Evolutionary conservation across 2,797 vertebrate species (phyloP).

Genomic region (Anguilla anguilla): DNA sequence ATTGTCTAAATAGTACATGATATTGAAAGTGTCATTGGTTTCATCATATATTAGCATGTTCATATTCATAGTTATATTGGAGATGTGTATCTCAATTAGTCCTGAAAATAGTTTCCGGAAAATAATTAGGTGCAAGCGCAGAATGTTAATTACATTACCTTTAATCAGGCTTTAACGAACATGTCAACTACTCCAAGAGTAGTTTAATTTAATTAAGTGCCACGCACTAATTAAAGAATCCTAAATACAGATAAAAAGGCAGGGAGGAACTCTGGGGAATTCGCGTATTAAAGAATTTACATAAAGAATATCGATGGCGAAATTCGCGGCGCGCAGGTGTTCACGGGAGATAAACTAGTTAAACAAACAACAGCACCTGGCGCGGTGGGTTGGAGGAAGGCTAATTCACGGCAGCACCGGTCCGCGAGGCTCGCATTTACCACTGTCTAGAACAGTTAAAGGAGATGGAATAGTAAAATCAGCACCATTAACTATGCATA

Average conservation of each 20-base stretch:
- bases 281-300: neutral
- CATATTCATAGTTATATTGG: neutral
- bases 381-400: neutral
- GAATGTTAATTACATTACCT: neutral
- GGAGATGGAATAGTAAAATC: neutral
- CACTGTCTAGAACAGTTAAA: neutral
- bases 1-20: neutral
- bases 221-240: neutral
- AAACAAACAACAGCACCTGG: neutral
- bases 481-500: constrained; percentile 5
- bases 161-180: neutral
- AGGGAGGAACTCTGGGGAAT: neutral
- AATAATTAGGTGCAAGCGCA: neutral
- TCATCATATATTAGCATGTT: neutral
- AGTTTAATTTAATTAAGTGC: neutral
- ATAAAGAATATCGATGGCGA: neutral
- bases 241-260: neutral
- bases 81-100: neutral
- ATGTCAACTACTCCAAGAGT: neutral
- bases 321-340: neutral
- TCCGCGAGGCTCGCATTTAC: neutral
- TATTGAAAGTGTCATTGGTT: neutral
- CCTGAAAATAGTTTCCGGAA: neutral
- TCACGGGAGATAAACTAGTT: neutral
- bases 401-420: neutral